A percentile compares a stretch with the other conserved stretches of the same genome.
Conservation (phyloP, 2,113 vertebrate genomes). For the Nycticryphes semicollaris region DNA sequence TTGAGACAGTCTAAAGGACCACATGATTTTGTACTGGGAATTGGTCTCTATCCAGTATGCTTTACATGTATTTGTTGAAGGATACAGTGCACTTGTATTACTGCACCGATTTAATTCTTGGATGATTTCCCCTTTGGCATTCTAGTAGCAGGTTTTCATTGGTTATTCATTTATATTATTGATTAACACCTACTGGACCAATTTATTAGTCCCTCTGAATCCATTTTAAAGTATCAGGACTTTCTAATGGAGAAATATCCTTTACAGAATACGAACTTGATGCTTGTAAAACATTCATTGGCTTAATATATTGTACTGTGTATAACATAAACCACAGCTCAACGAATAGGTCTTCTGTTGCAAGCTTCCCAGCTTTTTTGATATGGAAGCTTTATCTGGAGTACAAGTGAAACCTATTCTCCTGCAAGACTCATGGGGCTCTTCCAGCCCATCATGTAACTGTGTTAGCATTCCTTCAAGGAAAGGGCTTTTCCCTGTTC, state of each 20-base stretch:
- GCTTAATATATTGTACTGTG: background rate
- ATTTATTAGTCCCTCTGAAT: constrained; percentile 73
- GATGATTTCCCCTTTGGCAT: constrained; percentile 76
- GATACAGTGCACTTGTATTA: constrained; percentile 63
- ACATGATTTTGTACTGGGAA: constrained; percentile 37
- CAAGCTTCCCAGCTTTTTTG: background rate
- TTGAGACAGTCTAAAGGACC: background rate
- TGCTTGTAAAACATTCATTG: constrained; percentile 31
- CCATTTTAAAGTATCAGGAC: constrained; percentile 56
- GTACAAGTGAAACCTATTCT: background rate
- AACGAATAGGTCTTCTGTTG: background rate
- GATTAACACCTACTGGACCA: constrained; percentile 70
- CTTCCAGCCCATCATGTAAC: background rate
- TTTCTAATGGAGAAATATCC: constrained; percentile 39
- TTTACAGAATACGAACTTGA: constrained; percentile 46
- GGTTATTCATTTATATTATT: constrained; percentile 75
- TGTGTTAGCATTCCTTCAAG: background rate
- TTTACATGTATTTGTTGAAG: constrained; percentile 69
- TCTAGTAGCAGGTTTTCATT: constrained; percentile 61
- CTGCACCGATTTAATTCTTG: constrained; percentile 70
- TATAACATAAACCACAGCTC: background rate
- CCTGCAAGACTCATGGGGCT: background rate
- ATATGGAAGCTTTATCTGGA: background rate
- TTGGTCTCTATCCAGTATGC: constrained; percentile 49
- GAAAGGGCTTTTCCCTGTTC: background rate